Evolutionary conservation across 2,113 vertebrate species (phyloP), one percentile per base, ranked within the genome.

Genomic region (Tauraco erythrolophus): DNA sequence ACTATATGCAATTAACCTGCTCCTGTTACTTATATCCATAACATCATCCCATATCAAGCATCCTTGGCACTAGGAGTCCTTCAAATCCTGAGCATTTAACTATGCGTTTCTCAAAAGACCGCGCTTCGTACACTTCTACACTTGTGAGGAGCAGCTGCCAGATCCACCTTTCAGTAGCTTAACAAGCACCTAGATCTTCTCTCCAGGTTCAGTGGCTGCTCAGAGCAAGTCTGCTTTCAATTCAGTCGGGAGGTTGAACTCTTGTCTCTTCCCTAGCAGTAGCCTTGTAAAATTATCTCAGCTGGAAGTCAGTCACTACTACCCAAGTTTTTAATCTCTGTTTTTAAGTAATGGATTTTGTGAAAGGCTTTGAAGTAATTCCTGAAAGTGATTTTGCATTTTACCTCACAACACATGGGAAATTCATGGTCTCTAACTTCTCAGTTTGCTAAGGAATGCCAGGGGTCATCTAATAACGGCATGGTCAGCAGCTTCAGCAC

Each of bases 41-140:
- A 3, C 0, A 0, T 43, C 51, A 53, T 31, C 13, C 41, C 57
- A 16, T 7, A 51, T 3, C 3, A 5, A 87, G 57, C 30, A n/a
- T 10, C 33, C 37, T 28, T 48, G 30, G 43, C 56, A 31, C n/a
- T 4, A 19, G 6, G 43, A 50, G 18, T 72, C 82, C 41, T 69
- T 50, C 3, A 33, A 37, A 79, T 43, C 14, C 41, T 22, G 35
- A 86, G 11, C 41, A 35, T 6, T 39, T 33, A 56, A 4, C 22
- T 41, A 2, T 3, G 9, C 2, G 0, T 58, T 74, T 54, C 50
- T 41, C 50, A 60, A 18, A 41, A 89, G 57, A 23, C 62, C 1
- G 1, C 65, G 48, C 27, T 62, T 60, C 6, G 1, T 10, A 0
- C 24, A 24, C 17, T 82, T 71, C 65, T 23, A 27, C 19, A 50